Percentiles rank a stretch among this genome's conserved stretches.
phyloP scores from a whole-genome alignment of 2,797 vertebrate species.

The Dromococcyx pavoninus region DNA sequence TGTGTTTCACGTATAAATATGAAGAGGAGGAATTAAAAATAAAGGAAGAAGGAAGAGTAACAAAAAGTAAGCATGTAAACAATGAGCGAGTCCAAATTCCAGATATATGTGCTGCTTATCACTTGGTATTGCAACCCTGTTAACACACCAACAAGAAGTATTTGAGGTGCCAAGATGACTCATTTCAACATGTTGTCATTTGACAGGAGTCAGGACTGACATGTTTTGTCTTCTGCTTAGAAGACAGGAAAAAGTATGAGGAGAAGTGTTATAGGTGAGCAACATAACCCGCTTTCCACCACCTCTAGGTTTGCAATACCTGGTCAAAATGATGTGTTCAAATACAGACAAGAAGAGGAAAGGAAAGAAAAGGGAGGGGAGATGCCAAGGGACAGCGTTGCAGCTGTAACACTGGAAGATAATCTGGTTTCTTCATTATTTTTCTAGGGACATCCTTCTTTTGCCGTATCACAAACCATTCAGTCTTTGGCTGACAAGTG shows the following conservation, averaged over 20 bases:
- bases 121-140: neutral
- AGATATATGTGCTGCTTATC: neutral
- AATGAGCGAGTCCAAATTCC: neutral
- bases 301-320: fast-evolving
- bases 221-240: neutral
- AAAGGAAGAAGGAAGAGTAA: neutral
- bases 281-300: fast-evolving
- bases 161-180: neutral
- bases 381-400: neutral
- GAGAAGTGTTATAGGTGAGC: neutral
- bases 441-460: neutral
- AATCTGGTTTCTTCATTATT: neutral
- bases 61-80: neutral
- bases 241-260: neutral
- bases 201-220: neutral
- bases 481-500: neutral
- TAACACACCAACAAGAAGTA: neutral
- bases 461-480: neutral
- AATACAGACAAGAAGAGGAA: neutral
- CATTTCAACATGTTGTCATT: neutral
- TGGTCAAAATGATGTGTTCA: neutral
- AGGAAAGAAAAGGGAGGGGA: neutral
- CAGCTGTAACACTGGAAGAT: neutral
- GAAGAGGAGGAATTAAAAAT: neutral
- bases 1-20: neutral